Evolutionary conservation across 1,140 invertebrate species (phyloP).

Genomic region (Augochlora pura): DNA sequence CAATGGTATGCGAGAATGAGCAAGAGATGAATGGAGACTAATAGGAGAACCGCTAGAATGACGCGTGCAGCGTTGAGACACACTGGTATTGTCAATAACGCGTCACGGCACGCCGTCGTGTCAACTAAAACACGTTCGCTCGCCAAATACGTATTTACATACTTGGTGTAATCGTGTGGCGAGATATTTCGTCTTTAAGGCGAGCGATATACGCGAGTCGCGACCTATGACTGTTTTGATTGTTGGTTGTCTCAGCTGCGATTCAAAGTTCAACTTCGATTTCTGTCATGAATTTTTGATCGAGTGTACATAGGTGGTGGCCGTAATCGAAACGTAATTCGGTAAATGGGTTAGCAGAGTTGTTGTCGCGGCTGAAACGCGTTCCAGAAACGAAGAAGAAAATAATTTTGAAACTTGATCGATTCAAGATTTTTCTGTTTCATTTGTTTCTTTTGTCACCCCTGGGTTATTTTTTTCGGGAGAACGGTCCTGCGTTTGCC

Average conservation of each 20-base stretch:
- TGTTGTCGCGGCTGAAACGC: too few relatives aligned
- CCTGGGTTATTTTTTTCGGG: not conserved
- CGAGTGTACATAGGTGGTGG: too few relatives aligned
- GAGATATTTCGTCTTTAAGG: not conserved
- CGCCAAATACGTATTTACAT: conserved; percentile 14
- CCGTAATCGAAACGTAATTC: too few relatives aligned
- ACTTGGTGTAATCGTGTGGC: not conserved
- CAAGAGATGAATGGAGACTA: too few relatives aligned
- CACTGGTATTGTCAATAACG: not conserved
- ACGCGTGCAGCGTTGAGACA: not conserved
- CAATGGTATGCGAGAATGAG: too few relatives aligned
- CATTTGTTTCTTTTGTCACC: not conserved
- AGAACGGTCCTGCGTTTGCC: not conserved
- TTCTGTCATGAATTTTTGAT: not conserved
- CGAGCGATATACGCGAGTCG: not conserved
- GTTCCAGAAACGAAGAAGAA: too few relatives aligned
- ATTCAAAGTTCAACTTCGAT: not conserved
- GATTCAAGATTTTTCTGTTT: not conserved
- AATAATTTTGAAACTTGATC: not conserved
- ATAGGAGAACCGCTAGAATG: not conserved
- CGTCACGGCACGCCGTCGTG: not conserved
- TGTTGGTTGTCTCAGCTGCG: not conserved
- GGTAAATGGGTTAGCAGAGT: too few relatives aligned
- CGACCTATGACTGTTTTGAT: not conserved
- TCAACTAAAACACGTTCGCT: conserved; percentile 12